Evolutionary conservation across 1,140 invertebrate genomes (phyloP), one percentile per base, ranked within the genome.

Genomic region (Leptinotarsa defecta): DNA sequence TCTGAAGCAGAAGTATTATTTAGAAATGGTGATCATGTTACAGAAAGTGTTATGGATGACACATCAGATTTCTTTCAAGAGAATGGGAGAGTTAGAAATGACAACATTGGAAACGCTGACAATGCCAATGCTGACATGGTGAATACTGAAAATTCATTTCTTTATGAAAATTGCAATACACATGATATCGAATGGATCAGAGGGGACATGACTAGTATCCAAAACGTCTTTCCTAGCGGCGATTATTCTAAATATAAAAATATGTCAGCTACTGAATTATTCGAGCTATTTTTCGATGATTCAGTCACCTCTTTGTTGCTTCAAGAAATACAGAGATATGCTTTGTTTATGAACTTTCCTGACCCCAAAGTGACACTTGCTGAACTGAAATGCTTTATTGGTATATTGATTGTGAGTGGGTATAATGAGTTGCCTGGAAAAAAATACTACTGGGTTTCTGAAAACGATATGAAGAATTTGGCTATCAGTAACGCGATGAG

Each of bases 381-480:
- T 22, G 63, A 65, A 65, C 19, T 65, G 24, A 65, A 65, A 27
- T 20, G 19, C 19, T 13, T 65, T 22, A 65, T 65, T 22, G 63
- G 19, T 22, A 65, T 65, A 22, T 24, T 65, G 20, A 65, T 65
- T 65, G 19, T 65, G 19, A 76, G 79, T 65, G 83, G 83, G 57
- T 85, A 85, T 73, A 81, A 84, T 76, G 71, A 78, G 77, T 73
- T 82, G 61, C 83, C 82, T 63, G 69, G 70, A 65, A 80, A 84
- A 80, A 74, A 77, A 75, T 52, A 74, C 75, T 84, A 84, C 72
- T 84, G 83, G 83, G 79, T 79, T 77, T 76, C 78, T 62, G 79
- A 80, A 78, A 79, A 81, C 77, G 83, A 83, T 74, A 74, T 84
- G 78, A 77, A 79, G 62, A 81, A 84, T 73, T 48, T 69, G 76